A percentile compares a stretch with the other conserved stretches of the same genome.
phyloP scores from a whole-genome alignment of 2,888 invertebrate genomes.

The Sminthurinus aureus region DNA sequence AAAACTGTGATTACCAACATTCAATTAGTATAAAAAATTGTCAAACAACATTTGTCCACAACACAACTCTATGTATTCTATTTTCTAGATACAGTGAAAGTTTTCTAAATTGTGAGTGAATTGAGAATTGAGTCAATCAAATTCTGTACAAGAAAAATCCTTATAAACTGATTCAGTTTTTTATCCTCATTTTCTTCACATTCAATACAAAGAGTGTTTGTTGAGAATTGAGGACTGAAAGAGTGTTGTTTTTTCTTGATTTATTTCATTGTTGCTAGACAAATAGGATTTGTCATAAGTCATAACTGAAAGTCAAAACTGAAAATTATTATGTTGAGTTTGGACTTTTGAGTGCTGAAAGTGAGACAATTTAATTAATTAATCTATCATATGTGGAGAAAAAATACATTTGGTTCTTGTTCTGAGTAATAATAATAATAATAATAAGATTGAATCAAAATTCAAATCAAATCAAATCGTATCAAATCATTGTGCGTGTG shows the following conservation, averaged over 20 bases:
- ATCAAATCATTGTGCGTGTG: neutral
- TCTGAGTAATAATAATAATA: neutral
- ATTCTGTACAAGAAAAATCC: neutral
- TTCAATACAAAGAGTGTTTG: neutral
- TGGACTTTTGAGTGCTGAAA: neutral
- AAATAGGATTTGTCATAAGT: too few relatives aligned
- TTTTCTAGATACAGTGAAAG: too few relatives aligned
- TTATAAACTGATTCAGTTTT: too few relatives aligned
- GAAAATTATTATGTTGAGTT: too few relatives aligned
- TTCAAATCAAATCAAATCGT: slow-evolving; percentile 15
- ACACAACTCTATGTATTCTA: too few relatives aligned
- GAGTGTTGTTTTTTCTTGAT: neutral
- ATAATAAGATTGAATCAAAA: neutral
- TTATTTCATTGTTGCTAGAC: neutral
- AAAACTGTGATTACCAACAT: neutral
- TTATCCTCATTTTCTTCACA: neutral
- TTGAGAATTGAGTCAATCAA: neutral
- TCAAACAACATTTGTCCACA: neutral
- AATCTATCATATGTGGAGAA: neutral
- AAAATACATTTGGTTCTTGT: neutral
- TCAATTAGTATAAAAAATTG: neutral
- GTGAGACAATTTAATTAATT: neutral
- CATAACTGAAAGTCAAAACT: too few relatives aligned
- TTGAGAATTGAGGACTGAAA: neutral
- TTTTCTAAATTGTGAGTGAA: neutral